phyloP scores from a whole-genome alignment of 1,140 invertebrate species.

The Condylostylus longicornis region DNA sequence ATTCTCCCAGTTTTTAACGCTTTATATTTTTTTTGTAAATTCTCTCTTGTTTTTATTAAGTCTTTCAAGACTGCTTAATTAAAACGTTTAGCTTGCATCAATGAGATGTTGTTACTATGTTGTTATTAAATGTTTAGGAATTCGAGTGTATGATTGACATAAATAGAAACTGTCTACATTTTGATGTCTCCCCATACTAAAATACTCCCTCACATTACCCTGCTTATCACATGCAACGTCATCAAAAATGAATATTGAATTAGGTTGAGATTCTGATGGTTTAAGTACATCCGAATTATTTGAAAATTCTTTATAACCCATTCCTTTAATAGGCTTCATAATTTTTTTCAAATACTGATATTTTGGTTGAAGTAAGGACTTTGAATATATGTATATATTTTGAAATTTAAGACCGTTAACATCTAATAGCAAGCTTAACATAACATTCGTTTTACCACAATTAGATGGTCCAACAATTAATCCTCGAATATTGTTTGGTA shows the following conservation, averaged over 20 bases:
- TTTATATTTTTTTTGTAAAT: slow-evolving; percentile 5
- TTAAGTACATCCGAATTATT: slow-evolving; percentile 9
- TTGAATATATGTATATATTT: slow-evolving; percentile 26
- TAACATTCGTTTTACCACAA: slow-evolving; percentile 25
- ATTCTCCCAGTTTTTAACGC: slow-evolving; percentile 5
- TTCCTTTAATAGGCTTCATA: slow-evolving; percentile 11
- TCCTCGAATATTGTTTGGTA: slow-evolving; percentile 19
- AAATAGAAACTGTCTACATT: slow-evolving; percentile 29
- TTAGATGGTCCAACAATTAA: slow-evolving; percentile 20
- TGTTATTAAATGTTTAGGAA: slow-evolving; percentile 31
- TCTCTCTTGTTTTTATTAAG: slow-evolving; percentile 5
- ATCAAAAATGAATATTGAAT: slow-evolving; percentile 30
- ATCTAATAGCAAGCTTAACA: slow-evolving; percentile 21
- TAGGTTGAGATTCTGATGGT: slow-evolving; percentile 9
- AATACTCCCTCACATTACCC: slow-evolving; percentile 23
- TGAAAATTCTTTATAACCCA: no score
- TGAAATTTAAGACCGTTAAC: slow-evolving; percentile 24
- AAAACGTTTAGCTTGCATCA: no score
- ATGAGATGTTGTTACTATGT: no score
- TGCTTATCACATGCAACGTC: slow-evolving; percentile 28
- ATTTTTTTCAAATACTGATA: slow-evolving; percentile 15
- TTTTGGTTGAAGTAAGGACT: slow-evolving; percentile 20
- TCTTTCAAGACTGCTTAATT: background rate
- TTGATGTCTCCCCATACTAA: slow-evolving; percentile 28
- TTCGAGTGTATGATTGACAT: slow-evolving; percentile 24